Percentiles rank a stretch among this genome's conserved stretches.
Conservation (phyloP, 2,113 vertebrate genomes). For the Mola mola region DNA sequence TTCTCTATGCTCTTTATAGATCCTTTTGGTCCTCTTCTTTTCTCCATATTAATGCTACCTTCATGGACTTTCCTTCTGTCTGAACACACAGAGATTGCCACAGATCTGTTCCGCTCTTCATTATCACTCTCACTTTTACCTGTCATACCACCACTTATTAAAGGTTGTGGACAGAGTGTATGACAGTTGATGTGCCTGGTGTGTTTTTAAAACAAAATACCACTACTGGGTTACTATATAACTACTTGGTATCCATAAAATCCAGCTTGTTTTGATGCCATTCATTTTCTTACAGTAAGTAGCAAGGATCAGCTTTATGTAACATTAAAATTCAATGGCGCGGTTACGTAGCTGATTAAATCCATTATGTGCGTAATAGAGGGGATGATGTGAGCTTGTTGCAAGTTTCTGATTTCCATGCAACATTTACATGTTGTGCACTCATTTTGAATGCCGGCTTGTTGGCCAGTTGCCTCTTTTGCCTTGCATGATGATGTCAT, state of each 20-base stretch:
- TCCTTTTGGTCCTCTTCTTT: neutral
- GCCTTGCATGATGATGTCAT: constrained; percentile 81
- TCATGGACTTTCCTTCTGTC: constrained; percentile 19
- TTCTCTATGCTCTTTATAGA: neutral
- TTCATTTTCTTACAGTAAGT: too few species aligned
- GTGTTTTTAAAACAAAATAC: neutral
- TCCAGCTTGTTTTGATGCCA: too few species aligned
- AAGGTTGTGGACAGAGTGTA: neutral
- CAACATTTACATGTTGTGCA: constrained; percentile 23
- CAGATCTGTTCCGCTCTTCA: constrained; percentile 23
- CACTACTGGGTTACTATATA: too few species aligned
- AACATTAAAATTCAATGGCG: neutral
- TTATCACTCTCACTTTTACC: constrained; percentile 47
- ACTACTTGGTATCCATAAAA: too few species aligned
- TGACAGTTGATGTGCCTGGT: too few species aligned
- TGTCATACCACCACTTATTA: constrained; percentile 14
- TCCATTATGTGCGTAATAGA: neutral
- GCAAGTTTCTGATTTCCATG: constrained; percentile 14
- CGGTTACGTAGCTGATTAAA: constrained; percentile 1
- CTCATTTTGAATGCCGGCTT: constrained; percentile 34
- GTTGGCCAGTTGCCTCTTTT: constrained; percentile 77
- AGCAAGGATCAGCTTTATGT: constrained; percentile 19
- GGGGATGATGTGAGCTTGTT: neutral
- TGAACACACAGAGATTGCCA: constrained; percentile 10
- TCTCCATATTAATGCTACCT: constrained; percentile 15